A percentile compares a stretch with the other conserved stretches of the same genome.
phyloP scores from a whole-genome alignment of 2,888 invertebrate species.

The Ypsolopha sequella region DNA sequence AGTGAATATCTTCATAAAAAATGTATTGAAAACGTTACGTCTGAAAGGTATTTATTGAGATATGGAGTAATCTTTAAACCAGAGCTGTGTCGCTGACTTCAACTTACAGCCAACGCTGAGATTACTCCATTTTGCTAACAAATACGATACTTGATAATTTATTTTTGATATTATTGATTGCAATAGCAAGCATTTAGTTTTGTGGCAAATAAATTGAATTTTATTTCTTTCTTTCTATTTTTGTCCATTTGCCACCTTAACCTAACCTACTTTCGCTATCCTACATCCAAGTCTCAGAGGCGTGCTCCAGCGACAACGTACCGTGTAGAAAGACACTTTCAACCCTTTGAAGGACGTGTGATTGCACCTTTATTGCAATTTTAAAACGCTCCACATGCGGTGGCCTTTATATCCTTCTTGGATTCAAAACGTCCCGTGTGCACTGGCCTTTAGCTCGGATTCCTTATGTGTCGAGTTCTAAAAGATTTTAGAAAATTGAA shows the following conservation, averaged over 20 bases:
- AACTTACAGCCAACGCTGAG: too few relatives aligned
- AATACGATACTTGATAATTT: too few relatives aligned
- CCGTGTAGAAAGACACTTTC: slow-evolving; percentile 38
- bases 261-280: not conserved
- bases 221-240: too few relatives aligned
- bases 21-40: too few relatives aligned
- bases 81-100: too few relatives aligned
- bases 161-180: too few relatives aligned
- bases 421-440: not conserved
- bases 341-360: slow-evolving; percentile 39
- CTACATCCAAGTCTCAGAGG: not conserved
- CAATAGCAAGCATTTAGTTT: too few relatives aligned
- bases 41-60: too few relatives aligned
- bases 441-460: not conserved
- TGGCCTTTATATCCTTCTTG: slow-evolving; percentile 1
- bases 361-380: slow-evolving; percentile 54
- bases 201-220: too few relatives aligned
- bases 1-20: too few relatives aligned
- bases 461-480: not conserved
- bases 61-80: too few relatives aligned
- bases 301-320: slow-evolving; percentile 9
- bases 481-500: slow-evolving; percentile 4
- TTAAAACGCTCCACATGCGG: slow-evolving; percentile 12
- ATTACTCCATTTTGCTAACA: too few relatives aligned
- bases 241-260: not conserved